Base-by-base conservation (phyloP, 2,888 invertebrate genomes). In the Ctena decussata region DNA sequence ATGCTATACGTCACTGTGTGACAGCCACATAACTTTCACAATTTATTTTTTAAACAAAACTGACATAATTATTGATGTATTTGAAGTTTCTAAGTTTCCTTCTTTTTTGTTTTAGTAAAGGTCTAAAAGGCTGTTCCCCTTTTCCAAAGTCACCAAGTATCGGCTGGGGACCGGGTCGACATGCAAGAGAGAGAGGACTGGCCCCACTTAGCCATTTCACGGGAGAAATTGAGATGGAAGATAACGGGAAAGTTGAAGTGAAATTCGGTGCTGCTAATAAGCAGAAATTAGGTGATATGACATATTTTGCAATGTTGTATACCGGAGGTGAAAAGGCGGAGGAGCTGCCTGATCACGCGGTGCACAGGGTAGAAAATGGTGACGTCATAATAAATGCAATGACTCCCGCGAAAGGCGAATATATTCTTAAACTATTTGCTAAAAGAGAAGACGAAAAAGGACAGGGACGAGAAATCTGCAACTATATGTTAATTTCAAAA, bases 161-260 rank as follows among this genome's bases (percentile, higher is more conserved):
- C n/a, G 94, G 95, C 0, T 95, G 95, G 95, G 95, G 95, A 0
- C 94, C 94, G 0, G 94, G 93, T 0, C 75, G 89, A 18, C 82
- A 77, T 11, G 77, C 90, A 0, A 49, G 79, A 37, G 85, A 83
- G 35, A 85, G 83, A 21, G 91, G 91, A 32, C 73, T 91, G 27
- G 90, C 87, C 5, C 91, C 91, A 0, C 87, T 91, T 65, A 91
- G 89, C 82, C 91, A 91, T 77, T 90, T 89, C 41, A 84, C 82
- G 0, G 91, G 91, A 5, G 91, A 91, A 78, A 82, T 90, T 5
- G 41, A 75, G 27, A 83, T 85, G 78, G 89, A 83, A 46, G 88
- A 88, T 60, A 77, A 83, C 53, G 91, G 91, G 0, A 87, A 87
- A 73, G 83, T 80, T 12, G 91, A 91, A 78, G 79, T 91, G 8